phyloP scores from a whole-genome alignment of 2,113 vertebrate species.

The Gyps fulvus region DNA sequence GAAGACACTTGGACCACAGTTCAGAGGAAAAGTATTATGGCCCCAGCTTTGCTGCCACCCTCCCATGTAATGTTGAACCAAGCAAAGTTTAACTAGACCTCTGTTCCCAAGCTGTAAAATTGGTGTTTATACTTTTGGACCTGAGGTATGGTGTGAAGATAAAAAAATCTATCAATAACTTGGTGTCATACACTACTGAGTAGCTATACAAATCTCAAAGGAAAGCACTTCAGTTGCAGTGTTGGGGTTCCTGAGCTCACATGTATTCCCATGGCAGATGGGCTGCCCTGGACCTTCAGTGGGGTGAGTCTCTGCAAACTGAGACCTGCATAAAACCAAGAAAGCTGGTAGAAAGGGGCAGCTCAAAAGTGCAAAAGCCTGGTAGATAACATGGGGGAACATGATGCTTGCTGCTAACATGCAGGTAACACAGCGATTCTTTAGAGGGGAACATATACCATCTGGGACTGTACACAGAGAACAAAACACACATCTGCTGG shows the following conservation, averaged over 20 bases:
- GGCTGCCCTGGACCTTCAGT: neutral
- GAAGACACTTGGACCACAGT: neutral
- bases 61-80: neutral
- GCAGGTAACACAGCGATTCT: fast-evolving
- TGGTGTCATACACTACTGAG: neutral
- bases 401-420: neutral
- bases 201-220: neutral
- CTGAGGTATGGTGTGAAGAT: neutral
- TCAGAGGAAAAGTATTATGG: neutral
- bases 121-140: neutral
- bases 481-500: neutral
- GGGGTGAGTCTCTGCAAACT: neutral
- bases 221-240: neutral
- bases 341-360: neutral
- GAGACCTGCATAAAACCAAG: neutral
- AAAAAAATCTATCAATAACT: neutral
- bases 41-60: neutral
- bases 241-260: neutral
- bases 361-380: neutral
- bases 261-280: neutral
- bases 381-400: neutral
- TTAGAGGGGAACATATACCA: neutral
- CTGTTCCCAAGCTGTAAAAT: neutral
- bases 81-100: neutral
- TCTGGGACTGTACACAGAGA: neutral